These are phyloP conservation scores for Limenitis camilla DNA, from an alignment of 2,888 invertebrate species.

Conservation along the genomic window DNA sequence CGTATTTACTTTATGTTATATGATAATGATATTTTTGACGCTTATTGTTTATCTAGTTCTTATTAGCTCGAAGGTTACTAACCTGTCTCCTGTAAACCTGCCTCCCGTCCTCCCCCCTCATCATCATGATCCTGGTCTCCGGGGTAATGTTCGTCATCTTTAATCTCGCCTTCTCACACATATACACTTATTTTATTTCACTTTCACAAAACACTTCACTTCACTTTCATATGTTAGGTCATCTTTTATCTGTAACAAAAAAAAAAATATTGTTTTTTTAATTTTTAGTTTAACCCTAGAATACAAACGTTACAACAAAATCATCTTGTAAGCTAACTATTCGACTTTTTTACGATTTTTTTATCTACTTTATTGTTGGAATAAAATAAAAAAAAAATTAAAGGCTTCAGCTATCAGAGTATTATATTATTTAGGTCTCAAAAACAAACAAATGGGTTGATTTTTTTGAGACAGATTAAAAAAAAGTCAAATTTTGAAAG, in stretches of 20 bases:
- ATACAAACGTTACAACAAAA: too few relatives aligned
- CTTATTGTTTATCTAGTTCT: neutral
- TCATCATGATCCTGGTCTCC: conserved; percentile 66
- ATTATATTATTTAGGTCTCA: too few relatives aligned
- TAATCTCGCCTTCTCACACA: conserved; percentile 54
- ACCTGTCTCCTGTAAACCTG: conserved; percentile 63
- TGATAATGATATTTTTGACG: too few relatives aligned
- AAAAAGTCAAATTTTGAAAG: too few relatives aligned
- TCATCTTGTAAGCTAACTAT: too few relatives aligned
- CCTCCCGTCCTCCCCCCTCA: conserved; percentile 52
- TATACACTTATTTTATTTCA: conserved; percentile 33
- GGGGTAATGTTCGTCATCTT: conserved; percentile 67
- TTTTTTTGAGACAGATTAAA: too few relatives aligned
- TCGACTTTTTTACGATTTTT: too few relatives aligned
- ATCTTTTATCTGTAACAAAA: conserved; percentile 26
- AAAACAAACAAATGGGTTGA: too few relatives aligned
- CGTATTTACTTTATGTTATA: too few relatives aligned
- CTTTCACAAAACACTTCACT: conserved; percentile 17
- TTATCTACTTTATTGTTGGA: too few relatives aligned
- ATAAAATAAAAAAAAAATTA: too few relatives aligned
- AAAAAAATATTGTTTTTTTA: neutral
- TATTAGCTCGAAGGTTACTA: neutral
- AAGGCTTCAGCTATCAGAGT: too few relatives aligned
- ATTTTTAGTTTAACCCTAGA: neutral
- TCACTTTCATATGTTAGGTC: conserved; percentile 5